Percentiles rank a stretch among this genome's conserved stretches.
Evolutionary conservation across 2,888 invertebrate species (phyloP).

Genomic region (Agrotis ipsilon): DNA sequence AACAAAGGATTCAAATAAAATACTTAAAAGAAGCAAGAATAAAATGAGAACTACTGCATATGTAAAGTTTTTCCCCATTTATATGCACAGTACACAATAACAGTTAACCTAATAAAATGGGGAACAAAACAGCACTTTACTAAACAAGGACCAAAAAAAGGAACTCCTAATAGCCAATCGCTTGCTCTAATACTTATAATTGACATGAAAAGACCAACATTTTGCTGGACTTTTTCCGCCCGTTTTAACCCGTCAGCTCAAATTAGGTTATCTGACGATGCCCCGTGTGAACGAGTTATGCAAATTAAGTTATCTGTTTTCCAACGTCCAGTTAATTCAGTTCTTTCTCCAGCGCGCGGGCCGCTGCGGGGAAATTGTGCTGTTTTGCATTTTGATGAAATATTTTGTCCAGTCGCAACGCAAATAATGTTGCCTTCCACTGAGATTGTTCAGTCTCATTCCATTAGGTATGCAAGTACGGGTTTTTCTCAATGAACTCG

Average conservation of each 20-base stretch:
- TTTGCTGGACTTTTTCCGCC: conserved; percentile 68
- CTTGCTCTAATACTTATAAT: conserved; percentile 50
- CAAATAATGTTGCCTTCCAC: conserved; percentile 60
- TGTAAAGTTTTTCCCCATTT: conserved; percentile 18
- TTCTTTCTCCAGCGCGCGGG: conserved; percentile 81
- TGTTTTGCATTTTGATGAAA: conserved; percentile 89
- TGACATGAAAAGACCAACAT: conserved; percentile 62
- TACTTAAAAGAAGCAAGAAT: conserved; percentile 8
- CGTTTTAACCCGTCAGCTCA: conserved; percentile 80
- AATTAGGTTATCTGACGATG: conserved; percentile 85
- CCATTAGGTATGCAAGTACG: conserved; percentile 25
- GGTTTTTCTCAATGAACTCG: conserved; percentile 24
- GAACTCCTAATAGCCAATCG: conserved; percentile 33
- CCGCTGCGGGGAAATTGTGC: conserved; percentile 75
- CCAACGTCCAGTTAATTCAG: conserved; percentile 87
- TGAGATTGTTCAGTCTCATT: conserved; percentile 49
- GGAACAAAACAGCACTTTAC: conserved; percentile 23
- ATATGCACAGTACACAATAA: conserved; percentile 15
- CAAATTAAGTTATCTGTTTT: conserved; percentile 89
- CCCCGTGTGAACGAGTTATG: conserved; percentile 87
- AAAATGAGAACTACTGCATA: conserved; percentile 26
- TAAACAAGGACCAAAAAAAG: conserved; percentile 26
- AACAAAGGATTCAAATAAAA: conserved; percentile 23
- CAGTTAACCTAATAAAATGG: conserved; percentile 31
- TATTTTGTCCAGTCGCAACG: conserved; percentile 73